Evolutionary conservation across 1,140 invertebrate species (phyloP).

Genomic region (Piezodorus guildinii): DNA sequence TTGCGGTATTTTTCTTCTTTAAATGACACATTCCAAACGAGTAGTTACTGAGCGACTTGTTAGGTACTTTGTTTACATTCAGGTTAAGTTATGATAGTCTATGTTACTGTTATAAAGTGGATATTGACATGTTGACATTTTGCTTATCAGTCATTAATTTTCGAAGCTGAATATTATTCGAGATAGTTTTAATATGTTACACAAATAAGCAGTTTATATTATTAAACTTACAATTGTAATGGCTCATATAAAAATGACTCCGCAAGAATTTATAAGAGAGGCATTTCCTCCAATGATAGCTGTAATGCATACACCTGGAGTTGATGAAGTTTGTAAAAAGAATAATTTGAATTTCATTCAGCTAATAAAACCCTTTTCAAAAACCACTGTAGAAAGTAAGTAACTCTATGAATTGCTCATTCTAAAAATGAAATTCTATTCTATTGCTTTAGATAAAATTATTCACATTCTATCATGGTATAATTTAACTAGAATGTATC

Average conservation of each 20-base stretch:
- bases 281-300: constrained; percentile 82
- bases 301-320: constrained; percentile 65
- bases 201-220: background rate
- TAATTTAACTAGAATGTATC: background rate
- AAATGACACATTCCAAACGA: no score
- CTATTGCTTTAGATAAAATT: constrained; percentile 10
- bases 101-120: no score
- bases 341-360: constrained; percentile 86
- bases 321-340: constrained; percentile 71
- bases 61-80: no score
- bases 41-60: no score
- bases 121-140: no score
- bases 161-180: no score
- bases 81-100: no score
- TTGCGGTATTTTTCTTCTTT: no score
- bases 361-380: constrained; percentile 79
- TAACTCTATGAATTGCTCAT: background rate
- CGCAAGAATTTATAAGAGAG: constrained; percentile 77
- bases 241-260: constrained; percentile 51
- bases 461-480: background rate
- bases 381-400: constrained; percentile 63
- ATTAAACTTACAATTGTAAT: constrained; percentile 31
- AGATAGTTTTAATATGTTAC: no score
- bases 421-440: constrained; percentile 4
- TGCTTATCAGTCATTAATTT: no score